Base-by-base conservation (phyloP, 2,797 vertebrate genomes). In the Tapera naevia region DNA sequence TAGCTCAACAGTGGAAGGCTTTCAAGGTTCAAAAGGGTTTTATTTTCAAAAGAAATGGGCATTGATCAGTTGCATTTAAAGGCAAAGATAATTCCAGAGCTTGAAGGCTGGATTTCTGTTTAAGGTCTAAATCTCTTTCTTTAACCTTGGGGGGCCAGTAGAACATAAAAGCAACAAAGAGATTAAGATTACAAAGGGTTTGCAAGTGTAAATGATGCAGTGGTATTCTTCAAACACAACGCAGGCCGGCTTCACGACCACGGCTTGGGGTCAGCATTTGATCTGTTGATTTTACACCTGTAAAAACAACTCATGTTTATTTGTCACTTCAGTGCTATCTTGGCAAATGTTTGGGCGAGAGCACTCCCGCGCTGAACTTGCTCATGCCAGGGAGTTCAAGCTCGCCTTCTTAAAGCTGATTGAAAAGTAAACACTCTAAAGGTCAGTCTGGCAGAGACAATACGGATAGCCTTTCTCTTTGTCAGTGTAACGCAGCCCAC, bases 21-120 rank as follows among this genome's bases (percentile, higher is more conserved):
- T 98, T 98, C 98, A 98, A 98, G 98, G 98, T 99, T 99, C 98
- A 99, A 99, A 98, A 98, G 98, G 98, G 98, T 99, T 99, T 99
- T 98, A 98, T 98, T 98, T 98, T 98, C 98, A 98, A 98, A 98
- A 98, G 98, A 98, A 98, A 97, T 98, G 98, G 97, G 97, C 98
- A 98, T 98, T 99, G 98, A 98, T 98, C 98, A 98, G 97, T 98
- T 97, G 97, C 97, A 98, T 98, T 98, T 98, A 98, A 98, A 98
- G 98, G 98, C 98, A 98, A 98, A 98, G 97, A 98, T 98, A 98
- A 98, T 98, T 98, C 98, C 97, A 97, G 97, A 97, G 98, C 97
- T 98, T 98, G 97, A 98, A 98, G 98, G 98, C 98, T 98, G 98
- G 98, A 98, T 99, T 98, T 98, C 98, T 98, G 98, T 98, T 98